phyloP scores from a whole-genome alignment of 2,888 invertebrate species.

The Blomia tropicalis region DNA sequence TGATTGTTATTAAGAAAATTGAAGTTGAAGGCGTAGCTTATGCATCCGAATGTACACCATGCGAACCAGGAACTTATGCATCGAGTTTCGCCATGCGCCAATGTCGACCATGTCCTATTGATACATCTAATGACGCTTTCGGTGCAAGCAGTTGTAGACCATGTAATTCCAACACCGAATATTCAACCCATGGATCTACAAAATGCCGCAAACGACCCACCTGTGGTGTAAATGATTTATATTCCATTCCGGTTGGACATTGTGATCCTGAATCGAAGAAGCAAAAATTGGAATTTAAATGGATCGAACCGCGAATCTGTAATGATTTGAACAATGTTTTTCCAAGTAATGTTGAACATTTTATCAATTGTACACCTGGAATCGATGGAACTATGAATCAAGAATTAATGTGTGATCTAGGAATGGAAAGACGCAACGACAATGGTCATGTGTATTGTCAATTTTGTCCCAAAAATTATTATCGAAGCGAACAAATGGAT shows the following conservation, averaged over 20 bases:
- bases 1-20: constrained; percentile 13
- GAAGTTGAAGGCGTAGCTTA: constrained; percentile 39
- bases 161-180: constrained; percentile 38
- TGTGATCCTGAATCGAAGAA: constrained; percentile 41
- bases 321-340: constrained; percentile 32
- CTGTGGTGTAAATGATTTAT: constrained; percentile 42
- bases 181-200: constrained; percentile 38
- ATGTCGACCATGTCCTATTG: constrained; percentile 39
- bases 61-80: constrained; percentile 39
- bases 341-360: neutral
- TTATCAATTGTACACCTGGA: neutral
- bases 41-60: constrained; percentile 41
- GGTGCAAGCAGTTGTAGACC: constrained; percentile 38
- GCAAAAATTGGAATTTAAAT: constrained; percentile 37
- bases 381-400: constrained; percentile 31
- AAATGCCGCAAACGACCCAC: constrained; percentile 39
- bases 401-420: constrained; percentile 44
- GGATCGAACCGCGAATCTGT: constrained; percentile 44
- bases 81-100: constrained; percentile 35
- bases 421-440: constrained; percentile 38
- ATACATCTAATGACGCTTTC: constrained; percentile 36
- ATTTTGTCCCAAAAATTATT: constrained; percentile 40
- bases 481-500: constrained; percentile 37
- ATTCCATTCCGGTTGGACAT: constrained; percentile 32
- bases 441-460: constrained; percentile 36